Percentiles rank a stretch among this genome's conserved stretches.
phyloP scores from a whole-genome alignment of 1,140 invertebrate genomes.

The Achroia grisella region DNA sequence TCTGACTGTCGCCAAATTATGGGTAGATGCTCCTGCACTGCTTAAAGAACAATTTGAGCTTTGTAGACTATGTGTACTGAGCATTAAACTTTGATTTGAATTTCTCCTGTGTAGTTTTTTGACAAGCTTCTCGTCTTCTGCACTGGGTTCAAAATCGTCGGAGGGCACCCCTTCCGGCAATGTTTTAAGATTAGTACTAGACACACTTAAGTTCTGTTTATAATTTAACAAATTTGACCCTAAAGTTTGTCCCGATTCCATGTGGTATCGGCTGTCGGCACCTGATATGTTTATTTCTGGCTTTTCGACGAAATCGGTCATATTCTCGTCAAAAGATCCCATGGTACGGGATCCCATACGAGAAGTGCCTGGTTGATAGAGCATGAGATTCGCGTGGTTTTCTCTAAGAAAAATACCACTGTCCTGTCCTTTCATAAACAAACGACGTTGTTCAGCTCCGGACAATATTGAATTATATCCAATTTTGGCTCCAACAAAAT shows the following conservation, averaged over 20 bases:
- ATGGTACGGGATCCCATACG: constrained; percentile 53
- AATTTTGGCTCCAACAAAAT: constrained; percentile 45
- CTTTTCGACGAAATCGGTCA: constrained; percentile 43
- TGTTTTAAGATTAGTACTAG: constrained; percentile 78
- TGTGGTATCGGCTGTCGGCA: constrained; percentile 29
- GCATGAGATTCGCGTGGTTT: constrained; percentile 65
- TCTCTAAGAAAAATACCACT: constrained; percentile 69
- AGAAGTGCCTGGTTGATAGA: constrained; percentile 60
- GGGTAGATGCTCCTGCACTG: constrained; percentile 62
- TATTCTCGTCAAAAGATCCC: constrained; percentile 71
- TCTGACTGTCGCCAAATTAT: constrained; percentile 59
- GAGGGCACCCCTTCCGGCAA: constrained; percentile 79
- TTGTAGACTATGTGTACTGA: constrained; percentile 73
- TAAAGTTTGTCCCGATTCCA: constrained; percentile 41
- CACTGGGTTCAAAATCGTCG: constrained; percentile 75
- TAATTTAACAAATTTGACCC: constrained; percentile 67
- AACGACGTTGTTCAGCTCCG: constrained; percentile 47
- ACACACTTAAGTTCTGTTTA: constrained; percentile 73
- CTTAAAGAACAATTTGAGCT: constrained; percentile 66
- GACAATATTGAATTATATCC: constrained; percentile 47
- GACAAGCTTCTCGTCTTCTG: constrained; percentile 56
- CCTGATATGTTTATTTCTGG: constrained; percentile 52
- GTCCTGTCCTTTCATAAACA: constrained; percentile 66
- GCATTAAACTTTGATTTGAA: constrained; percentile 91
- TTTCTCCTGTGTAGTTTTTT: constrained; percentile 81